phyloP scores from a whole-genome alignment of 2,113 vertebrate genomes.

The human region DNA sequence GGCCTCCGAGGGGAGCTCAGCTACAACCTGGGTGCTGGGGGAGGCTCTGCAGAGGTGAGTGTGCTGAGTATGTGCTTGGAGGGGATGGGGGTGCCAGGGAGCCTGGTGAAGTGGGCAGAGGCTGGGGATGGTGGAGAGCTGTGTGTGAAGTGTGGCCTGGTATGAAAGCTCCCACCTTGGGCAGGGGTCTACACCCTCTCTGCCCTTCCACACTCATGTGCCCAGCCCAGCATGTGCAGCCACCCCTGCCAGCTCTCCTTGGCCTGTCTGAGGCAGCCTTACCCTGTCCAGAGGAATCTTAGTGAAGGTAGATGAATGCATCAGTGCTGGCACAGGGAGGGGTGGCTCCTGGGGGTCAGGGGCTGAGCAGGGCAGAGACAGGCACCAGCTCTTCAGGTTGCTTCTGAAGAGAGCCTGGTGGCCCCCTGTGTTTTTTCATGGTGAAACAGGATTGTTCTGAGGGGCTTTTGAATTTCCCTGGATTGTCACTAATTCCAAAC shows the following conservation, averaged over 20 bases:
- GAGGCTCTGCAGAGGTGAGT: conserved; percentile 76
- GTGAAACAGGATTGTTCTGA: neutral
- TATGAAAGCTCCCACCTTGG: neutral
- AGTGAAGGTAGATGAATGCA: neutral
- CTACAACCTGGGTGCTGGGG: conserved; percentile 83
- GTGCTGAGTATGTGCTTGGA: neutral
- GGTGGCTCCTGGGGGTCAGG: neutral
- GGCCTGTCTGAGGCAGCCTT: neutral
- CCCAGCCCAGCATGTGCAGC: no score
- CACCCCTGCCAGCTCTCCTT: neutral
- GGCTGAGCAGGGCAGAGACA: neutral
- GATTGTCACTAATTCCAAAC: neutral
- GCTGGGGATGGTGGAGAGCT: neutral
- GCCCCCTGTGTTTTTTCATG: neutral
- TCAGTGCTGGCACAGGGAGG: neutral
- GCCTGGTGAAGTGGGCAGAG: neutral
- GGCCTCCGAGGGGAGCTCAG: conserved; percentile 81
- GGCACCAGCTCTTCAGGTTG: neutral
- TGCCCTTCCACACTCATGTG: neutral
- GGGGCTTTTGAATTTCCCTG: neutral
- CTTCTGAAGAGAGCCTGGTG: neutral
- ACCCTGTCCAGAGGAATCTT: neutral
- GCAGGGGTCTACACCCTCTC: neutral
- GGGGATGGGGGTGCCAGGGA: neutral
- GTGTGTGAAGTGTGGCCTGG: neutral